Evolutionary conservation across 2,113 vertebrate genomes (phyloP).

Genomic region (Gallinago undulata): DNA sequence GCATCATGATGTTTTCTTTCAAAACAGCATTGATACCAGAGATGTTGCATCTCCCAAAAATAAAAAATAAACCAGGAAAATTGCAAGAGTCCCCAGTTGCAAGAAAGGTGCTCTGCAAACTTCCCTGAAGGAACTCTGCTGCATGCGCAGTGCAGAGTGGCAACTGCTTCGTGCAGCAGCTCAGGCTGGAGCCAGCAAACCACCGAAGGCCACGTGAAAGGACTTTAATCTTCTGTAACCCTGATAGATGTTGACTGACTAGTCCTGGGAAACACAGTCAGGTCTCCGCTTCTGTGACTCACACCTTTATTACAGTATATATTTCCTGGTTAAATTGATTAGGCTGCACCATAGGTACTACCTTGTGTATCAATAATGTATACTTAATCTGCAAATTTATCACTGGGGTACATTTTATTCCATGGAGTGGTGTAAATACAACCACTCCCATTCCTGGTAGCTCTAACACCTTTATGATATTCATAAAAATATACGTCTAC

Average conservation of each 20-base stretch:
- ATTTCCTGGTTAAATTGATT: neutral
- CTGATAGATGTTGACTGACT: neutral
- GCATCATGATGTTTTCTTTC: neutral
- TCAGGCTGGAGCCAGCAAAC: neutral
- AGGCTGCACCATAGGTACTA: neutral
- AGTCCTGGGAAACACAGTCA: neutral
- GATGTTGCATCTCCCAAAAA: neutral
- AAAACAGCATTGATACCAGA: neutral
- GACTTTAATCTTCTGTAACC: neutral
- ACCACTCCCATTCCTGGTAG: neutral
- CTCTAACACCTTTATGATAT: neutral
- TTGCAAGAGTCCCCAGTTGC: neutral
- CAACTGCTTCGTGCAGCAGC: neutral
- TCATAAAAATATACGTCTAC: neutral
- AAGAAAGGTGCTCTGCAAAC: neutral
- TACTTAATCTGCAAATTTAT: neutral
- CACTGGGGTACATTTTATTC: neutral
- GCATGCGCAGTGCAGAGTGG: rapidly evolving
- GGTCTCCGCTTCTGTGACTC: neutral
- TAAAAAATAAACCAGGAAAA: neutral
- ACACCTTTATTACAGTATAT: neutral
- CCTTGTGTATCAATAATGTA: neutral
- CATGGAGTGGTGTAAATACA: neutral
- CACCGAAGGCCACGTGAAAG: rapidly evolving
- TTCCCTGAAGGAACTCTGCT: neutral